A percentile compares a stretch with the other conserved stretches of the same genome.
These are phyloP conservation scores for Heterodera filipjevi DNA, from an alignment of 2,888 invertebrate genomes.

Conservation along the genomic window DNA sequence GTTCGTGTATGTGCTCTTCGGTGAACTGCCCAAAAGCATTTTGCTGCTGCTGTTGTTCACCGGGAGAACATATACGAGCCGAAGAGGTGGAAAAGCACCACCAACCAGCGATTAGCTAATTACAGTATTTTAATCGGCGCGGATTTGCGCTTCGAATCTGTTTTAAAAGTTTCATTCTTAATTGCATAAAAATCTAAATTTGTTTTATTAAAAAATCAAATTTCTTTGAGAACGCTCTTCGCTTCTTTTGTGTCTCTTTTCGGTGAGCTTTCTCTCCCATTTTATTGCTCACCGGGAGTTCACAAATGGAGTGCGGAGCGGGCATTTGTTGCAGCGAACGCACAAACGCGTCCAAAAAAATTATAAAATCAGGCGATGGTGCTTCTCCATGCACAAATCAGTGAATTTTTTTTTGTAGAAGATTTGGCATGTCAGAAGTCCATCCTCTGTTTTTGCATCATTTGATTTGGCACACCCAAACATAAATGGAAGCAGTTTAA, in stretches of 20 bases:
- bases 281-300: slow-evolving; percentile 9
- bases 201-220: too few relatives aligned
- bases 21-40: slow-evolving; percentile 5
- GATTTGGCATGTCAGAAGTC: slow-evolving; percentile 8
- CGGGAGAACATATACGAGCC: slow-evolving; percentile 6
- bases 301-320: not conserved
- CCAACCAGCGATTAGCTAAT: too few relatives aligned
- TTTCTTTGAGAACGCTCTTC: not conserved
- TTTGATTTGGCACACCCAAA: too few relatives aligned
- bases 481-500: too few relatives aligned
- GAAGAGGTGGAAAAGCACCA: not conserved
- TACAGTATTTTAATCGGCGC: too few relatives aligned
- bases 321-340: not conserved
- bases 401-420: not conserved
- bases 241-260: not conserved
- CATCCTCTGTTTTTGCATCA: slow-evolving; percentile 8
- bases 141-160: too few relatives aligned
- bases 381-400: slow-evolving; percentile 1
- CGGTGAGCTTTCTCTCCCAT: not conserved
- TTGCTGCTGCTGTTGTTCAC: not conserved
- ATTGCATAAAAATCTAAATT: too few relatives aligned
- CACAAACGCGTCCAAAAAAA: not conserved
- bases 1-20: not conserved
- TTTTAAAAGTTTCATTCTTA: too few relatives aligned
- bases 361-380: not conserved